Evolutionary conservation across 2,888 invertebrate genomes (phyloP).

Genomic region (Deladenus siricidicola): DNA sequence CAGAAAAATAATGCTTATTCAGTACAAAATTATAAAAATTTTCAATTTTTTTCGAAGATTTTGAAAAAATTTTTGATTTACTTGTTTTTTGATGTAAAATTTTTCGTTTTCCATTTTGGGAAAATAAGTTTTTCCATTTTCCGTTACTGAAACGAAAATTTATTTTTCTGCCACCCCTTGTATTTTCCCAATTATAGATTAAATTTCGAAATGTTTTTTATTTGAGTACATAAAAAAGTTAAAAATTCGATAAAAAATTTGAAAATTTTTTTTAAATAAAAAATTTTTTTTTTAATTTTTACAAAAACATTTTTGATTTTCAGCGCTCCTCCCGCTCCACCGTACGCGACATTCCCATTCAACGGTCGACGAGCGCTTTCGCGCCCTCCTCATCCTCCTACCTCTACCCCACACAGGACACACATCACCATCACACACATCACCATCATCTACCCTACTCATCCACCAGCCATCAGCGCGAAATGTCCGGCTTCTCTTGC

Average conservation of each 20-base stretch:
- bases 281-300: too few relatives aligned
- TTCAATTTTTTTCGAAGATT: too few relatives aligned
- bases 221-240: background rate
- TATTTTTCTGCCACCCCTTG: background rate
- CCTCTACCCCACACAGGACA: too few relatives aligned
- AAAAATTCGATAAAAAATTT: background rate
- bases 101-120: too few relatives aligned
- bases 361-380: slow-evolving; percentile 35
- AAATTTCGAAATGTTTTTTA: background rate
- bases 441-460: slow-evolving; percentile 11
- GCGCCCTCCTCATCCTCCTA: slow-evolving; percentile 25
- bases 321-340: slow-evolving; percentile 19
- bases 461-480: slow-evolving; percentile 5
- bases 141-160: background rate
- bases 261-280: too few relatives aligned
- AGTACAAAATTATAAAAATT: too few relatives aligned
- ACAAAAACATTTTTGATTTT: background rate
- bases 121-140: background rate
- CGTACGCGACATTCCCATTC: slow-evolving; percentile 51
- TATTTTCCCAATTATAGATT: slow-evolving; percentile 4
- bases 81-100: too few relatives aligned
- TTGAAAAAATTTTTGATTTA: too few relatives aligned
- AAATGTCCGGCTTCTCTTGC: background rate
- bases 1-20: too few relatives aligned
- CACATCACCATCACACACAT: background rate